These are phyloP conservation scores for Saturnia pavonia DNA, from an alignment of 2,888 invertebrate species.

Conservation along the genomic window DNA sequence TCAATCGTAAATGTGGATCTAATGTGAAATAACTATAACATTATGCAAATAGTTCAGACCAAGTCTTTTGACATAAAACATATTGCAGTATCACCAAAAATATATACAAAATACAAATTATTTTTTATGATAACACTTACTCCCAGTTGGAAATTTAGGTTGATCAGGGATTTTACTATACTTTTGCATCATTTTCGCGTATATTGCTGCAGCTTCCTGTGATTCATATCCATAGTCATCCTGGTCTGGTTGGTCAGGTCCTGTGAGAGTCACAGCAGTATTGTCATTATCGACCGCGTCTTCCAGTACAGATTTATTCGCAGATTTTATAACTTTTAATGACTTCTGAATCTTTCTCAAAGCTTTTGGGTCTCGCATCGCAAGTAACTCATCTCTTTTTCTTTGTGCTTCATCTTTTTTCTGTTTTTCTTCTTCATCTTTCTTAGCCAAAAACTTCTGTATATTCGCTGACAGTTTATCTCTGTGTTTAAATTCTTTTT, in stretches of 20 bases:
- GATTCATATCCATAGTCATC: constrained; percentile 96
- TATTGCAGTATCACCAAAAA: neutral
- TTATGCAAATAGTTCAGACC: too few species aligned
- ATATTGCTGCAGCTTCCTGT: constrained; percentile 89
- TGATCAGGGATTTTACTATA: constrained; percentile 88
- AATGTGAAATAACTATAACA: too few species aligned
- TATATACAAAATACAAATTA: neutral
- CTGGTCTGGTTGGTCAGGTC: constrained; percentile 91
- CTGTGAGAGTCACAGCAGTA: constrained; percentile 87
- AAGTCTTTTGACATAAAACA: too few species aligned
- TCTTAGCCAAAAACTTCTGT: constrained; percentile 90
- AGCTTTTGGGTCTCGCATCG: constrained; percentile 87
- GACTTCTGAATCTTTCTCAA: constrained; percentile 89
- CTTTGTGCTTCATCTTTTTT: constrained; percentile 83
- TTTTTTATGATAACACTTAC: constrained; percentile 46
- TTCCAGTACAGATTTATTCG: constrained; percentile 91
- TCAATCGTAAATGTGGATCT: too few species aligned
- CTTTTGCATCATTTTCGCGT: constrained; percentile 92
- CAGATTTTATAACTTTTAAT: constrained; percentile 93
- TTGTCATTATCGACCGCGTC: constrained; percentile 90
- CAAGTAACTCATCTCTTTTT: constrained; percentile 84
- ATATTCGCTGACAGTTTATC: constrained; percentile 88
- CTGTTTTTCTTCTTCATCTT: constrained; percentile 89
- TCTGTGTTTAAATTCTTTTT: constrained; percentile 87
- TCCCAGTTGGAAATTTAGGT: constrained; percentile 83